Base-by-base conservation (phyloP, 1,140 invertebrate species). In the Papilio polyxenes region DNA sequence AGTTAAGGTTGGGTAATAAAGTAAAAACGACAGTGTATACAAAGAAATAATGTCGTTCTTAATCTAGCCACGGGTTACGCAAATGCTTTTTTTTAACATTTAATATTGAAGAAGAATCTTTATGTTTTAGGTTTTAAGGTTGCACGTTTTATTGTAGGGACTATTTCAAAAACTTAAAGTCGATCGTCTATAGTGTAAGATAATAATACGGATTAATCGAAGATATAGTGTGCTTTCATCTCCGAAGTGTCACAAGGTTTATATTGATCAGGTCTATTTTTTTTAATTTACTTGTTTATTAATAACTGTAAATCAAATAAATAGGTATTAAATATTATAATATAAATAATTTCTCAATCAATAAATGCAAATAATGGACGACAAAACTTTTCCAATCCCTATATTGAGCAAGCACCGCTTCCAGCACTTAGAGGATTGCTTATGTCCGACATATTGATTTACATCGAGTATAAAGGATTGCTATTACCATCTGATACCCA, bases 1-100 rank as follows among this genome's bases (percentile, higher is more conserved):
- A n/a, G 56, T 79, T 79, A 79, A 56, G 59, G 31, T 62, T 62
- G 77, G 77, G 56, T 79, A 79, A 65, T 79, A 79, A 79, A 79
- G 59, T 79, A 79, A 65, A 79, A 79, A 79, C 40, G 56, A 65
- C 15, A 75, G 51, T n/a, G 76, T 59, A 9, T 79, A 62, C 76
- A 79, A 79, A 40, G 56, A 56, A 17, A 62, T 37, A 44, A 51
- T 65, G 56, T 17, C 51, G 31, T 37, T 37, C 23, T 78, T 23
- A 53, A 65, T 11, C 9, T 65, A 65, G 62, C 20, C 20, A 65
- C 0, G n/a, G 62, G 10, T 65, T 65, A 65, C 31, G 9, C n/a
- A 31, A 31, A 31, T 31, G 62, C 7, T 65, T 11, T 23, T n/a
- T n/a, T 65, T 23, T 11, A 10, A 31, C 3, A 13, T 65, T 65